A percentile compares a stretch with the other conserved stretches of the same genome.
These are phyloP conservation scores for Heteropelma amictum DNA, from an alignment of 2,888 invertebrate species.

Conservation along the genomic window DNA sequence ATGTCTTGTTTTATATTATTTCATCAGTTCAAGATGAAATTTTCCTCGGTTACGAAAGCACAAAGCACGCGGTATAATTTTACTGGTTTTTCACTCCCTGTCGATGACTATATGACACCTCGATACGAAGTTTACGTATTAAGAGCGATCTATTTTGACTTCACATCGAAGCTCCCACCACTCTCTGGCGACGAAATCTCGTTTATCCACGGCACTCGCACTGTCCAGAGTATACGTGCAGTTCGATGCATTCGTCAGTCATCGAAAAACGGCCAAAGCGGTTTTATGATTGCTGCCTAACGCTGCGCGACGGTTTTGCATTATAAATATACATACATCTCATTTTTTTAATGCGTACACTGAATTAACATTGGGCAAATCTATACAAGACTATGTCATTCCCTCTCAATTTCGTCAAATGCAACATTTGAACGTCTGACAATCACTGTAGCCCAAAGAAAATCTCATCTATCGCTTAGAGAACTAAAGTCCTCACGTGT, in stretches of 20 bases:
- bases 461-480: background rate
- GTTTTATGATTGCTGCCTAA: constrained; percentile 39
- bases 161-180: constrained; percentile 73
- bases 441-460: background rate
- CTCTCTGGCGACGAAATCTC: constrained; percentile 50
- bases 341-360: no score
- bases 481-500: constrained; percentile 46
- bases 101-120: constrained; percentile 27
- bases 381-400: background rate
- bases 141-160: constrained; percentile 71
- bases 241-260: constrained; percentile 70
- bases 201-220: constrained; percentile 3
- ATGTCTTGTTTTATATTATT: no score
- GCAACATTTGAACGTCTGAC: background rate
- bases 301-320: constrained; percentile 12
- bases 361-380: background rate
- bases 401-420: background rate
- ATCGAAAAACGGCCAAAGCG: constrained; percentile 61
- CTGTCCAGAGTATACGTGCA: constrained; percentile 36
- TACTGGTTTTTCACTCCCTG: constrained; percentile 16
- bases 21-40: no score
- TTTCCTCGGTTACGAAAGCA: constrained; percentile 8
- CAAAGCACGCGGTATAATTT: background rate
- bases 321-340: background rate
- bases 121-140: constrained; percentile 29